Evolutionary conservation across 1,140 invertebrate species (phyloP).

Genomic region (Lepidurus arcticus): DNA sequence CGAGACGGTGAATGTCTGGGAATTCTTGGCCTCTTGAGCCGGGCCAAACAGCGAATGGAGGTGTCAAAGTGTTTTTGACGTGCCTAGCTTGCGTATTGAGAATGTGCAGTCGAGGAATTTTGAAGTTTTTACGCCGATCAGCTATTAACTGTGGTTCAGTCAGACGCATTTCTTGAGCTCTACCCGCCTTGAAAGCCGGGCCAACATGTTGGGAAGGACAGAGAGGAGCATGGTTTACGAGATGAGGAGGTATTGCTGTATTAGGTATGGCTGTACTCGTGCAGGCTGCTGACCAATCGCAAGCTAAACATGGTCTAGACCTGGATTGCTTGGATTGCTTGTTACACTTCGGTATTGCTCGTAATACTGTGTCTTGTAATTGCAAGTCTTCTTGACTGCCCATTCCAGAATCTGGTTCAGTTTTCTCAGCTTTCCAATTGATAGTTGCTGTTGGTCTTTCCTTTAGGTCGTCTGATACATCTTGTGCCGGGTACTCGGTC

Average conservation of each 20-base stretch:
- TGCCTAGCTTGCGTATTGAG: constrained; percentile 29
- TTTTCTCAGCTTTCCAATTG: background rate
- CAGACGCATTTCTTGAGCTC: constrained; percentile 1
- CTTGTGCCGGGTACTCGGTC: background rate
- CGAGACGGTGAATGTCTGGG: constrained; percentile 32
- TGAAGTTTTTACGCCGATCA: constrained; percentile 25
- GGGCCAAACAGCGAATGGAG: constrained; percentile 26
- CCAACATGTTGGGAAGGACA: background rate
- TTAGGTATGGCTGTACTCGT: background rate
- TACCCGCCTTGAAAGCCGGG: constrained; percentile 30
- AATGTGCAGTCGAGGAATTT: constrained; percentile 16
- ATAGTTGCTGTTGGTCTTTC: background rate
- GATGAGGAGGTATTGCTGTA: background rate
- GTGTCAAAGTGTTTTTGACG: constrained; percentile 24
- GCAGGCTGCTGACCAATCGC: constrained; percentile 23
- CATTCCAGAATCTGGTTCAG: background rate
- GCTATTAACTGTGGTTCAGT: constrained; percentile 22
- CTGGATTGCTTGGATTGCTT: background rate
- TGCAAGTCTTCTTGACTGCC: constrained; percentile 3
- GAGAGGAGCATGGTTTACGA: background rate
- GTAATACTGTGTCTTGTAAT: background rate
- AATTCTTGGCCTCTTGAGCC: constrained; percentile 25
- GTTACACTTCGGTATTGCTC: background rate
- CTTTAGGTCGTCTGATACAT: background rate
- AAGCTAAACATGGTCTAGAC: constrained; percentile 31